Percentiles rank a stretch among this genome's conserved stretches.
Conservation (phyloP, 1,140 invertebrate species). For the Bombus turneri region DNA sequence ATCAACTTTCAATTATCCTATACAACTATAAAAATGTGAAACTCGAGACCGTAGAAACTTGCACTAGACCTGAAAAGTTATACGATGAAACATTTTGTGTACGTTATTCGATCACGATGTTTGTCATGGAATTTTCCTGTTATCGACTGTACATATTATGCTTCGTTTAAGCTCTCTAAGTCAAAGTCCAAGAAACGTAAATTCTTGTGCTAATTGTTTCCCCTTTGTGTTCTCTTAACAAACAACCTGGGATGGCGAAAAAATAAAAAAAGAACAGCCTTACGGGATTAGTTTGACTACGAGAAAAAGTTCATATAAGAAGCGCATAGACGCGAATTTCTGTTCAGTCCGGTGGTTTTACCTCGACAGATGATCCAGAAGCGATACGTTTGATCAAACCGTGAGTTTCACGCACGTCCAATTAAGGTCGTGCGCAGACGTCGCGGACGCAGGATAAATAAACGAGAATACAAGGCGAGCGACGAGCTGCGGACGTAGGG, state of each 20-base stretch:
- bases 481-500: not conserved
- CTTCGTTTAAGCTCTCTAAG: too few species aligned
- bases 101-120: too few species aligned
- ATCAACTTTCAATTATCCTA: constrained; percentile 47
- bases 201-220: too few species aligned
- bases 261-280: not conserved
- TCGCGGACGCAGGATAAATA: not conserved
- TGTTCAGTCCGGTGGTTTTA: not conserved
- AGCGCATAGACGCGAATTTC: not conserved
- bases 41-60: not conserved
- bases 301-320: not conserved
- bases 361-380: not conserved
- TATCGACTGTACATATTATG: too few species aligned
- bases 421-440: not conserved
- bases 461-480: not conserved
- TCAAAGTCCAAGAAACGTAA: too few species aligned
- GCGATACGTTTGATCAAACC: not conserved
- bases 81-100: not conserved
- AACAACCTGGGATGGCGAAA: not conserved
- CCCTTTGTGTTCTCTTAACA: too few species aligned
- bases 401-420: not conserved
- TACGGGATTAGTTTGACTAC: too few species aligned
- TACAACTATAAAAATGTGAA: not conserved
- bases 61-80: not conserved
- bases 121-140: too few species aligned